Conservation (phyloP, 2,797 vertebrate genomes). For the Galago senegalensis region DNA sequence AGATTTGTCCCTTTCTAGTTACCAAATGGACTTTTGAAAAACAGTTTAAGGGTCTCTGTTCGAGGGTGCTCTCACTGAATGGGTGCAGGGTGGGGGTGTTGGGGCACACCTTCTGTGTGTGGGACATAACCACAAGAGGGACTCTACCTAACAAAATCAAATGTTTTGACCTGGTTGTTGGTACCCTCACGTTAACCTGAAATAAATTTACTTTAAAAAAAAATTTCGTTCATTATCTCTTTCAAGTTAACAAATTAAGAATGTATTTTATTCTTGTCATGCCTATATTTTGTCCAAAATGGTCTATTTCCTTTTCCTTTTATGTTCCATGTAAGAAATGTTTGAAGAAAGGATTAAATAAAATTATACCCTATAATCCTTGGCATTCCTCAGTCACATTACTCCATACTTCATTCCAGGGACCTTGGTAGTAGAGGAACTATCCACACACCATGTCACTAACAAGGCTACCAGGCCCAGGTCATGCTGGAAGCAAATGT, state of each 20-base stretch:
- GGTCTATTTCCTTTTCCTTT: not conserved
- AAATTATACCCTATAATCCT: not conserved
- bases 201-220: too few relatives aligned
- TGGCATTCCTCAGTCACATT: not conserved
- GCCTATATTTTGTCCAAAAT: not conserved
- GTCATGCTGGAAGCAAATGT: not conserved
- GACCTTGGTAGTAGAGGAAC: not conserved
- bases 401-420: not conserved
- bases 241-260: slow-evolving; percentile 53
- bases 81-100: too few relatives aligned
- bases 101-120: too few relatives aligned
- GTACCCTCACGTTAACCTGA: too few relatives aligned
- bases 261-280: not conserved
- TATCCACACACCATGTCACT: not conserved
- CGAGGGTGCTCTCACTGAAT: too few relatives aligned
- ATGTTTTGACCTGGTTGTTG: too few relatives aligned
- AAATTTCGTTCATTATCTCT: not conserved
- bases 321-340: slow-evolving; percentile 4
- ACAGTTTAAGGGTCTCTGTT: not conserved
- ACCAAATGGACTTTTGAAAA: slow-evolving; percentile 6
- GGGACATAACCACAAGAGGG: too few relatives aligned
- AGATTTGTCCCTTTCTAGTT: not conserved
- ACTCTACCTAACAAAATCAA: too few relatives aligned
- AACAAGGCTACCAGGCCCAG: not conserved
- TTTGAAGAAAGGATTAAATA: not conserved